A percentile compares a stretch with the other conserved stretches of the same genome.
These are phyloP conservation scores for Anagyrus pseudococci DNA, from an alignment of 2,888 invertebrate genomes.

Conservation along the genomic window DNA sequence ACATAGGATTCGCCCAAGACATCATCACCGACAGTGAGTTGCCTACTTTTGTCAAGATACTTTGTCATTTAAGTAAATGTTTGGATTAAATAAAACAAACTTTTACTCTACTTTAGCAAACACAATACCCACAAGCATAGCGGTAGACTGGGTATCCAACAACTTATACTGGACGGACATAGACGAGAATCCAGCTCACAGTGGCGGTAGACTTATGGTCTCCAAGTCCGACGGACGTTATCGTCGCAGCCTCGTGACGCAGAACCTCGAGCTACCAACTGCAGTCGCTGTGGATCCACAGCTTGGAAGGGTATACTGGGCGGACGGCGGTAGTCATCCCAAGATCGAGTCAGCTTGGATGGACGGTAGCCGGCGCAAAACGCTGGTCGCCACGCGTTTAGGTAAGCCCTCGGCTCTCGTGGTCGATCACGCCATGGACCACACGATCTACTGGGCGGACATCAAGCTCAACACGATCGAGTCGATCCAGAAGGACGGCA, in stretches of 20 bases:
- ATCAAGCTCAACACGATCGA: conserved; percentile 91
- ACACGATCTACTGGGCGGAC: conserved; percentile 95
- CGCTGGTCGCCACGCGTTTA: conserved; percentile 81
- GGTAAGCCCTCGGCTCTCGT: conserved; percentile 88
- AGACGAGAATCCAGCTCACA: conserved; percentile 69
- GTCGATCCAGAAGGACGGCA: conserved; percentile 82
- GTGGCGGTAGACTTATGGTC: conserved; percentile 81
- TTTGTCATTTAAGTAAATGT: background rate
- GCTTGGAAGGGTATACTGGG: conserved; percentile 89
- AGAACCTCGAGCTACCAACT: conserved; percentile 85
- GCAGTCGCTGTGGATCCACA: conserved; percentile 89
- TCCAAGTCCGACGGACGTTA: conserved; percentile 90
- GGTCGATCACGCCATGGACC: conserved; percentile 89
- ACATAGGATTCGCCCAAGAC: conserved; percentile 86
- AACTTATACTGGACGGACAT: conserved; percentile 94
- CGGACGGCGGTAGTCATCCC: conserved; percentile 88
- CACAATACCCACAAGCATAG: conserved; percentile 85
- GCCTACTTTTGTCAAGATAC: no score
- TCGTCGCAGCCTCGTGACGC: conserved; percentile 77
- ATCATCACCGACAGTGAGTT: conserved; percentile 74
- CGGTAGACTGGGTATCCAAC: conserved; percentile 92
- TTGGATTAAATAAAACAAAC: background rate
- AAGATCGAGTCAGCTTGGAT: conserved; percentile 97
- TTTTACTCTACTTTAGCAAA: conserved; percentile 64
- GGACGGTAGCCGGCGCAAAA: conserved; percentile 89